phyloP scores from a whole-genome alignment of 2,888 invertebrate species.

The Mythimna lalbum region DNA sequence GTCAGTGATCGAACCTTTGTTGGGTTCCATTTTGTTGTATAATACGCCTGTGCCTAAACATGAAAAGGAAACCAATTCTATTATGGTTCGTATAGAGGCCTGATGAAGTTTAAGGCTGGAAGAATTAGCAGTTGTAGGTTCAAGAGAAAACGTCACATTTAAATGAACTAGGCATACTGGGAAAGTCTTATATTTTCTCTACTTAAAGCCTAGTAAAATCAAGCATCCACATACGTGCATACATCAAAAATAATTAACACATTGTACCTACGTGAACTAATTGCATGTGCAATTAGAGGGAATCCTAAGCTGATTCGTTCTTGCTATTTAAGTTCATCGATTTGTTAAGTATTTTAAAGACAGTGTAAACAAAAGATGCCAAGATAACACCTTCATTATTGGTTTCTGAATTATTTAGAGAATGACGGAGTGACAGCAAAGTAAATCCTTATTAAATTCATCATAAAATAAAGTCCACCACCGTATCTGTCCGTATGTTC shows the following conservation, averaged over 20 bases:
- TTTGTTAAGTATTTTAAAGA: background rate
- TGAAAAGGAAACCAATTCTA: slow-evolving; percentile 12
- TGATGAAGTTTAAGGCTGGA: background rate
- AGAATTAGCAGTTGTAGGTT: background rate
- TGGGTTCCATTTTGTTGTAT: slow-evolving; percentile 15
- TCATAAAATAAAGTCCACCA: too few relatives aligned
- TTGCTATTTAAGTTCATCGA: background rate
- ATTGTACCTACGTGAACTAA: background rate
- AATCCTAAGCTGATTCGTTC: background rate
- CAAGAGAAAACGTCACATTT: background rate
- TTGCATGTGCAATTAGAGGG: background rate
- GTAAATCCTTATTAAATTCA: background rate
- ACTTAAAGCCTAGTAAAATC: background rate
- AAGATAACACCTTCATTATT: background rate
- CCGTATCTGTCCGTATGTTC: too few relatives aligned
- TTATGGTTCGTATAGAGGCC: background rate
- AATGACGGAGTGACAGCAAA: background rate
- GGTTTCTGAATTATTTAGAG: background rate
- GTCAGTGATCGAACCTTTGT: slow-evolving; percentile 34
- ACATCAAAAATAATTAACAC: background rate
- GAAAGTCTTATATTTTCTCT: background rate
- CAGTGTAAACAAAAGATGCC: background rate
- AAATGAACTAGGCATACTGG: background rate
- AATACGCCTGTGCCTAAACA: background rate
- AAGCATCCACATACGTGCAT: background rate